These are phyloP conservation scores for Ardeotis arabs DNA, from an alignment of 2,113 vertebrate genomes.

Conservation along the genomic window DNA sequence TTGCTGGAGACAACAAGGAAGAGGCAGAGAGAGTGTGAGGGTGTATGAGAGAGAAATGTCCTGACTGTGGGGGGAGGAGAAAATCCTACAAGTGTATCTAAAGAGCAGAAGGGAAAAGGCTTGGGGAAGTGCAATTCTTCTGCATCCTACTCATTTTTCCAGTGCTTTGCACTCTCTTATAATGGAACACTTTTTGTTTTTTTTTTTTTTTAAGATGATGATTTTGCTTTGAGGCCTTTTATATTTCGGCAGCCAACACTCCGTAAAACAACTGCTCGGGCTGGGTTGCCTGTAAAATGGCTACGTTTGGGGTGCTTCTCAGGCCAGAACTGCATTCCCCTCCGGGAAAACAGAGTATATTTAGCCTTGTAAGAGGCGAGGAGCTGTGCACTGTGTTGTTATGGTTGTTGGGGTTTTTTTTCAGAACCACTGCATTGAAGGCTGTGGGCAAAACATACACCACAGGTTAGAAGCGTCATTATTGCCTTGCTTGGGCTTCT, in stretches of 20 bases:
- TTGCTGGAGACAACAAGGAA: neutral
- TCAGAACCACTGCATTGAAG: neutral
- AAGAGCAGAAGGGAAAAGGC: neutral
- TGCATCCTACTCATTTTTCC: neutral
- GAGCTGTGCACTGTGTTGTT: neutral
- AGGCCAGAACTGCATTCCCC: neutral
- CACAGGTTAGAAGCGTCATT: neutral
- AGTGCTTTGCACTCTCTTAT: neutral
- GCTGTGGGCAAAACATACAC: neutral
- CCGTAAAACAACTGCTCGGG: neutral
- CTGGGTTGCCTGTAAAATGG: neutral
- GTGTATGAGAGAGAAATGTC: neutral
- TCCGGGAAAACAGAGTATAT: fast-evolving
- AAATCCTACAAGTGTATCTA: neutral
- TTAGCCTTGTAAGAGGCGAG: neutral
- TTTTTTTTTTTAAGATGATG: neutral
- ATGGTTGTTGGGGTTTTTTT: too few relatives aligned
- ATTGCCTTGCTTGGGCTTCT: neutral
- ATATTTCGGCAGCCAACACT: neutral
- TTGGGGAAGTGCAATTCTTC: neutral
- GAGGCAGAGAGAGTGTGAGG: neutral
- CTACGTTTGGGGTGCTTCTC: neutral
- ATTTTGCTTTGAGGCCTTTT: neutral
- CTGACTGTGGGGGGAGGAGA: neutral
- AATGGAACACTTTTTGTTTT: neutral